Percentiles rank a stretch among this genome's conserved stretches.
These are phyloP conservation scores for Phorcus lineatus DNA, from an alignment of 2,888 invertebrate species.

Conservation along the genomic window DNA sequence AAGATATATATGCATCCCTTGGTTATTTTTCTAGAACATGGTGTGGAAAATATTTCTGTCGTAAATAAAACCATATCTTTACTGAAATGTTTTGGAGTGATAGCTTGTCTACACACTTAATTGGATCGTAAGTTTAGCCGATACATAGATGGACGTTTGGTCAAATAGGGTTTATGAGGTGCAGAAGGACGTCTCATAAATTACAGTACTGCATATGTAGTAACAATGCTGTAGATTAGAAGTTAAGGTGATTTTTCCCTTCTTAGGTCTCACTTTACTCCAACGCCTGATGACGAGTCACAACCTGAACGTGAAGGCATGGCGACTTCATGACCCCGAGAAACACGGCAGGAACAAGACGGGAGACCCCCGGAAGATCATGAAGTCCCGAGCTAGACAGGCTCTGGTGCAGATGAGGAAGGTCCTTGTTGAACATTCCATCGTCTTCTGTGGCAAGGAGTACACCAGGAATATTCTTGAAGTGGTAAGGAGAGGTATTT, in stretches of 20 bases:
- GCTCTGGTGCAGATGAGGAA: constrained; percentile 66
- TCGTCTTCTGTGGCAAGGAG: constrained; percentile 57
- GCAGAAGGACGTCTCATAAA: no score
- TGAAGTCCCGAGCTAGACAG: constrained; percentile 50
- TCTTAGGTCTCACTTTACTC: constrained; percentile 56
- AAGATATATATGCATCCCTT: no score
- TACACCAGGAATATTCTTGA: constrained; percentile 56
- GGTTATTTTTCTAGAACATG: no score
- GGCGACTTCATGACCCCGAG: constrained; percentile 49
- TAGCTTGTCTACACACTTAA: background rate
- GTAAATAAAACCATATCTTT: no score
- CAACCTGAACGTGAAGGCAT: constrained; percentile 61
- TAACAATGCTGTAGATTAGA: no score
- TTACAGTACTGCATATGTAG: no score
- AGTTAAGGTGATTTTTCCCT: background rate
- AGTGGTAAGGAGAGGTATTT: constrained; percentile 51
- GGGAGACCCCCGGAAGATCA: constrained; percentile 15
- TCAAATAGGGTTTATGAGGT: no score
- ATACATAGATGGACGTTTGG: no score
- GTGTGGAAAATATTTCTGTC: no score
- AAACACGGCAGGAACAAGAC: background rate
- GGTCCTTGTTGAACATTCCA: constrained; percentile 62
- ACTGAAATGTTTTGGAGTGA: background rate
- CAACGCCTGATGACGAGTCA: constrained; percentile 63
- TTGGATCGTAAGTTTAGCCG: no score